Conservation (phyloP, 2,888 invertebrate species). For the Aphelenchoides bicaudatus region DNA sequence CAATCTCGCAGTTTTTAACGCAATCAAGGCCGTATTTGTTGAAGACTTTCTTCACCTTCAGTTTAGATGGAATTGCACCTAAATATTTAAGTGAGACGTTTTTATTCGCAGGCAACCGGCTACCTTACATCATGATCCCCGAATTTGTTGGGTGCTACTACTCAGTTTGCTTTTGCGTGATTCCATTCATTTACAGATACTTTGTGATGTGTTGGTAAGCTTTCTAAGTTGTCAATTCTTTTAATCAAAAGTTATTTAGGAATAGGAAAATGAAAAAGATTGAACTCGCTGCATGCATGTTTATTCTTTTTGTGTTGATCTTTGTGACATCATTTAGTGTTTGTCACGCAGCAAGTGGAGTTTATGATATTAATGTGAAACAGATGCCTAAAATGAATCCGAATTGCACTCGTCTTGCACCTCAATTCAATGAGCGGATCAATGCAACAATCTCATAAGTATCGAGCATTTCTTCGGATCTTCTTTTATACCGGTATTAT, state of each 20-base stretch:
- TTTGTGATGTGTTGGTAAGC: not conserved
- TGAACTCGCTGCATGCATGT: not conserved
- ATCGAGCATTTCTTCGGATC: not conserved
- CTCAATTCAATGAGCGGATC: not conserved
- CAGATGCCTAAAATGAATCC: not conserved
- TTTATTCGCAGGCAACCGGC: not conserved
- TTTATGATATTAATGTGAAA: not conserved
- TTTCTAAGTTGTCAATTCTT: no score
- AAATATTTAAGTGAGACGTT: not conserved
- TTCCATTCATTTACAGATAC: not conserved
- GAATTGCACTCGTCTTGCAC: not conserved
- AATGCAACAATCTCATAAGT: not conserved
- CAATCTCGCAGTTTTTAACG: not conserved
- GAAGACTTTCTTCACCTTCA: not conserved
- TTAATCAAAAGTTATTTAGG: no score
- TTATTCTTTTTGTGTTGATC: not conserved
- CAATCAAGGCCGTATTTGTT: not conserved
- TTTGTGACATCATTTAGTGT: not conserved
- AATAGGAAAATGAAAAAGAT: not conserved
- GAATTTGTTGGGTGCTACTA: not conserved
- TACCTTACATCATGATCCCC: not conserved
- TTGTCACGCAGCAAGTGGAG: not conserved
- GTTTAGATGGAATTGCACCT: not conserved
- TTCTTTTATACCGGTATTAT: not conserved
- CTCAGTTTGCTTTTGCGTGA: not conserved